A percentile compares a stretch with the other conserved stretches of the same genome.
These are phyloP conservation scores for Eurosta solidaginis DNA, from an alignment of 1,140 invertebrate species.

Conservation along the genomic window DNA sequence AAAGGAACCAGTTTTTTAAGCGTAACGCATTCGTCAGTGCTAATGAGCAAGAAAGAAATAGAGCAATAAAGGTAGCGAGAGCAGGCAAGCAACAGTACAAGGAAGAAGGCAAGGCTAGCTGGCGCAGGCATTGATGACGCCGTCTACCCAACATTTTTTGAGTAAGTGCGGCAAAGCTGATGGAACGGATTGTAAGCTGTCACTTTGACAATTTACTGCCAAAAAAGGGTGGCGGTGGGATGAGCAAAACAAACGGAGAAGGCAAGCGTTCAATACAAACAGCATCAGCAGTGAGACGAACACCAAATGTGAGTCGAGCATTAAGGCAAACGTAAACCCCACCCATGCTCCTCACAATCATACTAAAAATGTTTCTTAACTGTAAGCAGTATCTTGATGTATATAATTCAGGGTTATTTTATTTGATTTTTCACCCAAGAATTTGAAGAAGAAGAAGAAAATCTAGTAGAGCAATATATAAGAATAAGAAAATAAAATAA, in stretches of 20 bases:
- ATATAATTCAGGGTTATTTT: constrained; percentile 29
- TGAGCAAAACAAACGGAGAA: not conserved
- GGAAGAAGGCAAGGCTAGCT: not conserved
- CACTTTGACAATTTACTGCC: constrained; percentile 58
- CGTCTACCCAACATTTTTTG: not conserved
- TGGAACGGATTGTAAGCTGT: constrained; percentile 42
- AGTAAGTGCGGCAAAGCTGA: constrained; percentile 32
- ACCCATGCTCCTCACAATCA: not conserved
- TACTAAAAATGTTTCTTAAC: constrained; percentile 22
- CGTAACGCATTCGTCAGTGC: not conserved
- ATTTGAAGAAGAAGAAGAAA: not conserved
- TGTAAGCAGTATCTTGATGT: constrained; percentile 7
- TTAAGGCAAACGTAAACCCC: not conserved
- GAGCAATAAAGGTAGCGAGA: not conserved
- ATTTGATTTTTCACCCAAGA: constrained; percentile 15
- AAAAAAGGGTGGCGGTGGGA: constrained; percentile 29
- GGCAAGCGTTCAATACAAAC: not conserved
- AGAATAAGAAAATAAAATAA: not conserved
- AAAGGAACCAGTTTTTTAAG: not conserved
- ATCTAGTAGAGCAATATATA: not conserved
- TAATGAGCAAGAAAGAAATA: not conserved
- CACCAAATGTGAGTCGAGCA: not conserved
- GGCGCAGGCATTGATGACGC: not conserved
- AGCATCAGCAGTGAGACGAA: not conserved
- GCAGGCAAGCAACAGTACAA: not conserved